phyloP scores from a whole-genome alignment of 2,113 vertebrate genomes.

The Muntiacus muntjak region DNA sequence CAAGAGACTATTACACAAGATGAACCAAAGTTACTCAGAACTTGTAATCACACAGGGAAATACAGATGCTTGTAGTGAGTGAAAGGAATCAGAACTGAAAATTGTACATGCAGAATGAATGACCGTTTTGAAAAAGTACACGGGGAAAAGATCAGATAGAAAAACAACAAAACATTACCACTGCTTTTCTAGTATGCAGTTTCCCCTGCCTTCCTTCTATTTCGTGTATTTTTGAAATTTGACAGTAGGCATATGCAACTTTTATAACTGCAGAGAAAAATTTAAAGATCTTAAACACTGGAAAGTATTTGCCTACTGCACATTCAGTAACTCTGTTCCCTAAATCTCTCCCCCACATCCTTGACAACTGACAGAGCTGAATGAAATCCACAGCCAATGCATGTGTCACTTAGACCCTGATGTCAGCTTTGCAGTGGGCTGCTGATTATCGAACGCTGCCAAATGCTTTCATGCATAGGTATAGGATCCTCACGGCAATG shows the following conservation, averaged over 20 bases:
- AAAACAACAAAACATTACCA: not conserved
- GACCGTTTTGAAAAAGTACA: not conserved
- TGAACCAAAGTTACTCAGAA: not conserved
- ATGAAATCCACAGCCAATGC: not conserved
- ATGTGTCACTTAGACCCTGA: not conserved
- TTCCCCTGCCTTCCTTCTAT: accelerated
- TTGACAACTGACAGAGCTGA: not conserved
- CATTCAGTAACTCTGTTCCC: not conserved
- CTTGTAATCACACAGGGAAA: not conserved
- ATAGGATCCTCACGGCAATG: accelerated
- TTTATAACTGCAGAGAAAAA: not conserved
- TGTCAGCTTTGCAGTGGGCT: not conserved
- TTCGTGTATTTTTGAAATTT: not conserved
- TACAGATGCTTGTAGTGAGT: accelerated
- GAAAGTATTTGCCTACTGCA: not conserved
- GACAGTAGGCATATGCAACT: not conserved
- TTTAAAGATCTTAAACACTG: not conserved
- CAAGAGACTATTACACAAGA: not conserved
- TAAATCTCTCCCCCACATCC: not conserved
- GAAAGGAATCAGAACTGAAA: not conserved
- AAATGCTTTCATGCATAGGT: not conserved
- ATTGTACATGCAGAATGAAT: not conserved
- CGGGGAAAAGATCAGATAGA: not conserved
- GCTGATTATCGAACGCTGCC: not conserved
- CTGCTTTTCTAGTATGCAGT: not conserved